Evolutionary conservation across 2,797 vertebrate species (phyloP).

Genomic region (Acanthurus tractus): DNA sequence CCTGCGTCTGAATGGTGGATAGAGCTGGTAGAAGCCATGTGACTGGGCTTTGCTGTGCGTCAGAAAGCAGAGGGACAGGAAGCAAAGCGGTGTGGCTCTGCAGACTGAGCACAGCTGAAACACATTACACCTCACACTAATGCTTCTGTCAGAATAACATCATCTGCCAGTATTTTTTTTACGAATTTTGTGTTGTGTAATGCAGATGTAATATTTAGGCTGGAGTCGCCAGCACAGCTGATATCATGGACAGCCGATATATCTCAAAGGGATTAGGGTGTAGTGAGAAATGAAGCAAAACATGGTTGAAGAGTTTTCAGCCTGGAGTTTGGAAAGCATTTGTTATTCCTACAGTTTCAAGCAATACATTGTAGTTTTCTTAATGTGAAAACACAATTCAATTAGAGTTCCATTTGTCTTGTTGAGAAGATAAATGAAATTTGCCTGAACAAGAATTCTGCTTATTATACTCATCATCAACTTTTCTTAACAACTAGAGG

Average conservation of each 20-base stretch:
- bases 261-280: constrained; percentile 33
- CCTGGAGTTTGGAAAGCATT: not conserved
- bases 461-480: not conserved
- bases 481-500: not conserved
- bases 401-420: not conserved
- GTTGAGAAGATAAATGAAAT: too few species aligned
- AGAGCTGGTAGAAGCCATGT: not conserved
- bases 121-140: constrained; percentile 31
- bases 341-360: not conserved
- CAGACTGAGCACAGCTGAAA: constrained; percentile 50
- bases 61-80: constrained; percentile 21
- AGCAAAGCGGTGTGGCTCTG: constrained; percentile 4
- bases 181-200: constrained; percentile 13
- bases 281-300: constrained; percentile 19
- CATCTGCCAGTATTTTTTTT: constrained; percentile 48
- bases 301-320: not conserved
- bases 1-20: not conserved
- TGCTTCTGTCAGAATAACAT: constrained; percentile 41
- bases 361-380: not conserved
- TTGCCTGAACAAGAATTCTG: not conserved
- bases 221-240: constrained; percentile 51
- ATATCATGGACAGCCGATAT: constrained; percentile 38
- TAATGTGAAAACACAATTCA: not conserved
- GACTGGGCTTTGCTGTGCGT: constrained; percentile 9
- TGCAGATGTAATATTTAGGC: constrained; percentile 31